Evolutionary conservation across 2,888 invertebrate species (phyloP).

Genomic region (Asteroscopus sphinx): DNA sequence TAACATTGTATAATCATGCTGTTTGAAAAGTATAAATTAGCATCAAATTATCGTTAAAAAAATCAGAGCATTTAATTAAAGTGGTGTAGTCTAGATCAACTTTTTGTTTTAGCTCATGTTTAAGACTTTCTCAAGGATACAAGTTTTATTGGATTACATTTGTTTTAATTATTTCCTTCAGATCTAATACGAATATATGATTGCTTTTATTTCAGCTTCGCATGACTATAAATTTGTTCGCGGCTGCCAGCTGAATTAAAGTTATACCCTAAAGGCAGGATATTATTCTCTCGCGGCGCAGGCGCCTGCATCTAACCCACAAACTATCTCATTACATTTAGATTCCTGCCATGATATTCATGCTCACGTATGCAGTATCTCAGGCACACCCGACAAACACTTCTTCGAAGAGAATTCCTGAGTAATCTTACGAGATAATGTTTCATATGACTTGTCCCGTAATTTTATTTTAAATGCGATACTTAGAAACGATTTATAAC

Average conservation of each 20-base stretch:
- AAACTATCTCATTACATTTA: conserved; percentile 49
- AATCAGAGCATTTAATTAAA: conserved; percentile 1
- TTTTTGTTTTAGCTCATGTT: background rate
- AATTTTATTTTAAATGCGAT: conserved; percentile 51
- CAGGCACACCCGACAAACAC: conserved; percentile 22
- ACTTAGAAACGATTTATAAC: conserved; percentile 25
- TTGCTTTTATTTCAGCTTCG: conserved; percentile 31
- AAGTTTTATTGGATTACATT: conserved; percentile 15
- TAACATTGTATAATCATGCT: conserved; percentile 12
- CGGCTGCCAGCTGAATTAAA: conserved; percentile 43
- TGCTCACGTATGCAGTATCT: conserved; percentile 30
- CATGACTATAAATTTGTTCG: conserved; percentile 40
- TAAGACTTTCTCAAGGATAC: conserved; percentile 20
- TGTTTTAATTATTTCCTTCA: conserved; percentile 38
- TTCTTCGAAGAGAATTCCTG: conserved; percentile 45
- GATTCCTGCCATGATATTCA: conserved; percentile 44
- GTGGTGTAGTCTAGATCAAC: background rate
- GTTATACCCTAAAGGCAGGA: conserved; percentile 41
- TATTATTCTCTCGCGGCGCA: conserved; percentile 26
- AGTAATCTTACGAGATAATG: conserved; percentile 37
- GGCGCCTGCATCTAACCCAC: conserved; percentile 33
- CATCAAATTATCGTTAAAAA: conserved; percentile 25
- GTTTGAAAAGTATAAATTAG: conserved; percentile 13
- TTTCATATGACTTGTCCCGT: conserved; percentile 37
- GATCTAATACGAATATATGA: conserved; percentile 37